Percentiles rank a stretch among this genome's conserved stretches.
Conservation (phyloP, 2,888 invertebrate species). For the Coremacera marginata region DNA sequence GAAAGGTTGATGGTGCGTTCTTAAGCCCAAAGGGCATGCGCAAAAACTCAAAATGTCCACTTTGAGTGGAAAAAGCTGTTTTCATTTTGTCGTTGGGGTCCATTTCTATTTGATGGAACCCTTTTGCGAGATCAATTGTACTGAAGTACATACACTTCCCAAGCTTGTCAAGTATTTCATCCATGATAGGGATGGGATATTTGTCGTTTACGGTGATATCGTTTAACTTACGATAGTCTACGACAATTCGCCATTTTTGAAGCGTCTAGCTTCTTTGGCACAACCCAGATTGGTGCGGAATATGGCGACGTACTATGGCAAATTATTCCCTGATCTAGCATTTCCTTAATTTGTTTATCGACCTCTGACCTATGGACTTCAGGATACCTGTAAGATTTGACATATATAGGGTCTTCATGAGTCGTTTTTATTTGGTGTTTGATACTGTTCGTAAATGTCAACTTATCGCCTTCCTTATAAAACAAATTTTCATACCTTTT, state of each 20-base stretch:
- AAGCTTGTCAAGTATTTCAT: constrained; percentile 17
- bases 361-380: too few species aligned
- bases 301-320: too few species aligned
- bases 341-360: too few species aligned
- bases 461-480: neutral
- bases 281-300: too few species aligned
- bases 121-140: neutral
- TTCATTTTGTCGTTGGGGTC: too few species aligned
- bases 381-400: too few species aligned
- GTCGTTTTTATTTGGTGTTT: neutral
- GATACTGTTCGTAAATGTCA: neutral
- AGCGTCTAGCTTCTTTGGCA: neutral
- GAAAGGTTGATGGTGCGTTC: neutral
- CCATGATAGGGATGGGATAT: constrained; percentile 14
- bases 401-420: too few species aligned
- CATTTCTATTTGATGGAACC: too few species aligned
- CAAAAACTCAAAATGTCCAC: neutral
- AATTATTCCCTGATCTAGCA: too few species aligned
- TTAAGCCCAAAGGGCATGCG: neutral
- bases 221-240: neutral
- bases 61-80: neutral
- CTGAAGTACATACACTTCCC: constrained; percentile 14
- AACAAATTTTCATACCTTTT: neutral
- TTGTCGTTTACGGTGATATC: too few species aligned
- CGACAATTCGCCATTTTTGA: neutral